Conservation (phyloP, 1,140 invertebrate genomes). For the Harlomillsia oculata region DNA sequence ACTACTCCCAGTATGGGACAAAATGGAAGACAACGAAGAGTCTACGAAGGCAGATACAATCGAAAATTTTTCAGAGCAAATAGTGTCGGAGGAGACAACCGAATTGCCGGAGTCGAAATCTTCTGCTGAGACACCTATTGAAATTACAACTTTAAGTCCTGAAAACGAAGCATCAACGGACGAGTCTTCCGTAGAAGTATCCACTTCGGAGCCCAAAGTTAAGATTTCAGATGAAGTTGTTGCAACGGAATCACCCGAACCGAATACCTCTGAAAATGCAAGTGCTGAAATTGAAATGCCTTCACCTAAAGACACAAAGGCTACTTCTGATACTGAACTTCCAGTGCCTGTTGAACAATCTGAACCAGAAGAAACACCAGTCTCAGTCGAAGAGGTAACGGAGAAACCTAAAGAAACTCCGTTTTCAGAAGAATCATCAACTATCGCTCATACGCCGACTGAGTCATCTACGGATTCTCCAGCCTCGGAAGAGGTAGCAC, state of each 20-base stretch:
- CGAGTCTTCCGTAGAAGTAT: not conserved
- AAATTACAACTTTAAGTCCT: not conserved
- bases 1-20: conserved; percentile 4
- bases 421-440: not conserved
- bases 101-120: not conserved
- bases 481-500: not conserved
- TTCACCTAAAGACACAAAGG: not conserved
- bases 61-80: not conserved
- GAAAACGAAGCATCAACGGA: not conserved
- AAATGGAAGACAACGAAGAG: not conserved
- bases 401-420: not conserved
- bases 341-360: not conserved
- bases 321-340: not conserved
- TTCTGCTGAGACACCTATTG: not conserved
- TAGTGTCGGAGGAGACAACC: not conserved
- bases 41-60: conserved; percentile 1
- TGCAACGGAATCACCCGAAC: not conserved
- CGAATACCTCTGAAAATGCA: not conserved
- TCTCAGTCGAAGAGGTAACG: not conserved
- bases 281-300: not conserved
- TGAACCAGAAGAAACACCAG: not conserved
- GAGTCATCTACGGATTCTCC: not conserved
- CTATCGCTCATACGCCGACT: not conserved
- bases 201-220: not conserved
- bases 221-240: not conserved